Percentiles rank a stretch among this genome's conserved stretches.
phyloP scores from a whole-genome alignment of 2,888 invertebrate species.

The Eristalinus sepulchralis region DNA sequence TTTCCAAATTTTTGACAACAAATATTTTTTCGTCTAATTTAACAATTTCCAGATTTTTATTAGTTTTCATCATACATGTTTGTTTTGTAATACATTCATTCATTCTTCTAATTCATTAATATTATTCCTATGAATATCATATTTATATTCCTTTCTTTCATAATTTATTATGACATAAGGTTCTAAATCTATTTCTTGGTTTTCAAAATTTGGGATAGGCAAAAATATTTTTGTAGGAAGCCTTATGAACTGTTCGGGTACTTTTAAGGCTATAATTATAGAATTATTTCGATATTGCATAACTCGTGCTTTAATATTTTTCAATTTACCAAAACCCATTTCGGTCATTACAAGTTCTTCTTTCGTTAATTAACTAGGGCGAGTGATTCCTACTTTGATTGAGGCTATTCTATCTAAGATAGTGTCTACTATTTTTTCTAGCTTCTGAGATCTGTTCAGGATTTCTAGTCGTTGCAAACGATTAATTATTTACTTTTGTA shows the following conservation, averaged over 20 bases:
- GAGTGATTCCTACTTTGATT: constrained; percentile 23
- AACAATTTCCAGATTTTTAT: too few relatives aligned
- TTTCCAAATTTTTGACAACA: too few relatives aligned
- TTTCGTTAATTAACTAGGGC: constrained; percentile 12
- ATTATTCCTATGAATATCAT: too few relatives aligned
- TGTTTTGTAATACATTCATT: too few relatives aligned
- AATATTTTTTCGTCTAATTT: too few relatives aligned
- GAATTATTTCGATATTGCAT: background rate
- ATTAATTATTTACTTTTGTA: constrained; percentile 15
- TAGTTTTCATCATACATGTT: background rate
- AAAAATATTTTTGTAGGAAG: background rate
- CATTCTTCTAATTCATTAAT: too few relatives aligned
- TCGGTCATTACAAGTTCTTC: constrained; percentile 17
- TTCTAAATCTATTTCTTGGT: constrained; percentile 22
- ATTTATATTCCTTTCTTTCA: background rate
- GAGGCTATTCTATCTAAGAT: constrained; percentile 12
- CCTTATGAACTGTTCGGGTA: background rate
- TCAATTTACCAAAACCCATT: constrained; percentile 17
- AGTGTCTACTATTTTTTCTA: constrained; percentile 9
- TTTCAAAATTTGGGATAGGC: constrained; percentile 12
- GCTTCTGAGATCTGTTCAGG: constrained; percentile 2
- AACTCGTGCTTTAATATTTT: background rate
- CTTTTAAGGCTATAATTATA: constrained; percentile 5
- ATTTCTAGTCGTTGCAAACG: constrained; percentile 23
- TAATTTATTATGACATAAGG: constrained; percentile 2